Base-by-base conservation (phyloP, 2,888 invertebrate species). In the Lepidochrysops patricia region DNA sequence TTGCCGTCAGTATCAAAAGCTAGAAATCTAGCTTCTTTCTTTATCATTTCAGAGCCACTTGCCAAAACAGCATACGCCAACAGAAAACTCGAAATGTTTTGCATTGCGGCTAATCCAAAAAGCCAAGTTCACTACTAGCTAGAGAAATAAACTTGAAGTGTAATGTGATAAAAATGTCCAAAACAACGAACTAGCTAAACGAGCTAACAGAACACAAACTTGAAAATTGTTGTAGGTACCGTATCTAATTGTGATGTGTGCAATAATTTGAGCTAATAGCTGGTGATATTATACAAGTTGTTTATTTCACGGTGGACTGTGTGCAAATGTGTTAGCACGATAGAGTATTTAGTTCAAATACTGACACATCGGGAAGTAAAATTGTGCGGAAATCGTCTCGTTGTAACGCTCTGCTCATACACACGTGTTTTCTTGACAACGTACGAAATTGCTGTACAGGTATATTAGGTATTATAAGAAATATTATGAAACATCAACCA, bases 1-100 rank as follows among this genome's bases (percentile, higher is more conserved):
- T 90, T 86, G 12, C 90, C 81, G 1, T 80, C 71, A 0, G 90
- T 84, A 67, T 92, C 86, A 67, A 93, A 93, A 1, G 91, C 85
- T 57, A 93, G 77, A 48, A 92, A 79, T 64, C 88, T 86, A 2
- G 84, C 70, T 57, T 79, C 74, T 57, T 83, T 72, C 4, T 60
- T 66, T 63, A 32, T 70, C 19, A 61, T 64, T 52, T 68, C 65
- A 61, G 48, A 70, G 48, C 72, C 75, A 70, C 76, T 62, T 2
- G 64, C 76, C 25, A 69, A 63, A 43, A 69, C 60, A 70, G 58
- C 29, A 70, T 61, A 57, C 69, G 67, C 65, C 60, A 71, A 60
- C 74, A 29, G 23, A 71, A 64, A 7, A 43, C 29, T 29, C 29
- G 19, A 12, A 9, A 12, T 4, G 12, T 1, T 4, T 1, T 12